phyloP scores from a whole-genome alignment of 2,113 vertebrate genomes.

The Neomonachus schauinslandi region DNA sequence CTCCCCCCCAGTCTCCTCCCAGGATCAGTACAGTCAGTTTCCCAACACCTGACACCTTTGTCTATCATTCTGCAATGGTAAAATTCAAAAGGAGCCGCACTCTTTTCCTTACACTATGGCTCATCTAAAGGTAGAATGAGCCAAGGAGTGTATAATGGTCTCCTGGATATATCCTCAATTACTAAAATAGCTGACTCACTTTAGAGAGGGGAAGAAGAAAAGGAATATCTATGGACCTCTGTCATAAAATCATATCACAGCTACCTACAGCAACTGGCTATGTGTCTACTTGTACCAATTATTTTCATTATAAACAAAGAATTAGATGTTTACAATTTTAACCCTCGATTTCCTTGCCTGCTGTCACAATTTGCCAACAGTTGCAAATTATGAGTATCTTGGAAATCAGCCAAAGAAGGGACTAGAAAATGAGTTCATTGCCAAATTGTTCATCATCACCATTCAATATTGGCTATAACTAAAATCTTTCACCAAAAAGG shows the following conservation, averaged over 20 bases:
- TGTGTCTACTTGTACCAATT: not conserved
- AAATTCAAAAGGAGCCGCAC: not conserved
- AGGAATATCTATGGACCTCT: not conserved
- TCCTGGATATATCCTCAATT: not conserved
- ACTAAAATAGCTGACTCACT: not conserved
- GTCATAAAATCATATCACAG: not conserved
- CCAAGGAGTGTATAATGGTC: not conserved
- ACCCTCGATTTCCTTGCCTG: not conserved
- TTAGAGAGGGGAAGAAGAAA: not conserved
- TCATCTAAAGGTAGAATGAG: not conserved
- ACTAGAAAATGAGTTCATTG: slow-evolving; percentile 12
- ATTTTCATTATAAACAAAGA: slow-evolving; percentile 32
- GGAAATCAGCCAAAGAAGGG: slow-evolving; percentile 16
- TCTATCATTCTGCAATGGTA: not conserved
- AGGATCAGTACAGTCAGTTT: not conserved
- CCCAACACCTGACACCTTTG: not conserved
- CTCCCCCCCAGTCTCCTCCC: not conserved
- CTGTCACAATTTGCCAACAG: not conserved
- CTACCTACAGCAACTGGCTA: not conserved
- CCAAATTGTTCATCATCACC: not conserved
- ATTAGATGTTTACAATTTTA: not conserved
- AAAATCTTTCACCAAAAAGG: slow-evolving; percentile 13
- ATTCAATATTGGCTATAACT: not conserved
- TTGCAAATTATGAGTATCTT: slow-evolving; percentile 7
- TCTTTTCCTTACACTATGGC: not conserved